Base-by-base conservation (phyloP, 2,797 vertebrate genomes). In the Oreonectes daqikongensis region DNA sequence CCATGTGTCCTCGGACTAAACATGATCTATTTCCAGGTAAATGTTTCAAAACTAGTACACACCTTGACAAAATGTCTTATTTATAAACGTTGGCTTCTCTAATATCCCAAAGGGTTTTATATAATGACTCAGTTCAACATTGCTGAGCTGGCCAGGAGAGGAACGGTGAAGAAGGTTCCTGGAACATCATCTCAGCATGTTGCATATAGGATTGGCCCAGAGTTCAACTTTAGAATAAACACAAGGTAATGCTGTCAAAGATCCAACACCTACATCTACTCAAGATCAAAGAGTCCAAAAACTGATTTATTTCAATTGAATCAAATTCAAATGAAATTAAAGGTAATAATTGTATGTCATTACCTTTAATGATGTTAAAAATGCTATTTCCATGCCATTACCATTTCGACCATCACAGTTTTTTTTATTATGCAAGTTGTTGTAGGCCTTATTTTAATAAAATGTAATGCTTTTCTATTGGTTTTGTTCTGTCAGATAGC, bases 51-150 rank as follows among this genome's bases (percentile, higher is more conserved):
- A 55, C 24, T 32, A 32, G 14, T 30, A 10, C 55, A n/a, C 15
- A 17, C 57, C 69, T 65, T 38, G 64, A 69, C 7, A 32, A 42
- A 75, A 71, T 53, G 26, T 70, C 38, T 17, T n/a, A 15, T 68
- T 69, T 2, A n/a, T 17, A 10, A 53, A 68, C 32, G 22, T 5
- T 1, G 38, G 8, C 22, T 15, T 18, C 38, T 61, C 3, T 61
- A 14, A 79, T 74, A 84, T 78, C 61, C 74, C 77, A 12, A 73
- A 96, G 94, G 95, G 12, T 95, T 95, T 93, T 91, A 96, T 68
- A 88, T 96, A 71, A 96, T 97, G 91, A 95, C 94, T 80, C 95
- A 97, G 90, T 97, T 96, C 84, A 94, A 95, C 81, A 90, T 97
- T 82, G 93, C 95, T 83, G 94, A 93, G 85, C 91, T 95, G 84